Conservation (phyloP, 2,797 vertebrate genomes). For the Antrozous pallidus region DNA sequence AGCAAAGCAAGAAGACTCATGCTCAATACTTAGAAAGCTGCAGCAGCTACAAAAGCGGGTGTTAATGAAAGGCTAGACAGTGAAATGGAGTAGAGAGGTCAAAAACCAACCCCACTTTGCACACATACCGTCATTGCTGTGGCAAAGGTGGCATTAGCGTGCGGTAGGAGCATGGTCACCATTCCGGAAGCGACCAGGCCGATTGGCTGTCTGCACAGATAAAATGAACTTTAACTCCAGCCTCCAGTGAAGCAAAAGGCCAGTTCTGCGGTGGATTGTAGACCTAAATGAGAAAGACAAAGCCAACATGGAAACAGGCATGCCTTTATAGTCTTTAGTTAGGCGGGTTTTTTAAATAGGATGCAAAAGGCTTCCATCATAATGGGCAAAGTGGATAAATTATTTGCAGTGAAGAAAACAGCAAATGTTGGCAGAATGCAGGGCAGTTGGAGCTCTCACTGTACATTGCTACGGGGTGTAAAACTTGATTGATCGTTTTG, state of each 20-base stretch:
- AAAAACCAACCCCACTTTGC: not conserved
- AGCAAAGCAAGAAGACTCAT: not conserved
- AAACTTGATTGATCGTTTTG: not conserved
- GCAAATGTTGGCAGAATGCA: not conserved
- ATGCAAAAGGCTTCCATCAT: not conserved
- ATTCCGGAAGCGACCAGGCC: not conserved
- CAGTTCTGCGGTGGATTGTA: not conserved
- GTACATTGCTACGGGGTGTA: not conserved
- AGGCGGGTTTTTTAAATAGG: not conserved
- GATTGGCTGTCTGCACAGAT: not conserved
- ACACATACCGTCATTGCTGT: not conserved
- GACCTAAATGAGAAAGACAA: not conserved
- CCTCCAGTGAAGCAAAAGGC: not conserved
- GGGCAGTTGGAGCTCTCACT: no score
- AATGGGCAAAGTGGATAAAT: not conserved
- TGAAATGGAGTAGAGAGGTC: not conserved
- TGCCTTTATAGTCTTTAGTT: not conserved
- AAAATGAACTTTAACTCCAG: not conserved
- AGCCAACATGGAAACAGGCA: not conserved
- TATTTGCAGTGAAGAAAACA: not conserved
- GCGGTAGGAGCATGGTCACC: not conserved
- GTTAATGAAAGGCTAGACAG: not conserved
- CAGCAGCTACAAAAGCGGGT: not conserved
- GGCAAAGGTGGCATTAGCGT: not conserved
- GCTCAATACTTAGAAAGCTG: not conserved